Evolutionary conservation across 2,797 vertebrate genomes (phyloP), one percentile per base, ranked within the genome.

Genomic region (Chelidonichthys spinosus): DNA sequence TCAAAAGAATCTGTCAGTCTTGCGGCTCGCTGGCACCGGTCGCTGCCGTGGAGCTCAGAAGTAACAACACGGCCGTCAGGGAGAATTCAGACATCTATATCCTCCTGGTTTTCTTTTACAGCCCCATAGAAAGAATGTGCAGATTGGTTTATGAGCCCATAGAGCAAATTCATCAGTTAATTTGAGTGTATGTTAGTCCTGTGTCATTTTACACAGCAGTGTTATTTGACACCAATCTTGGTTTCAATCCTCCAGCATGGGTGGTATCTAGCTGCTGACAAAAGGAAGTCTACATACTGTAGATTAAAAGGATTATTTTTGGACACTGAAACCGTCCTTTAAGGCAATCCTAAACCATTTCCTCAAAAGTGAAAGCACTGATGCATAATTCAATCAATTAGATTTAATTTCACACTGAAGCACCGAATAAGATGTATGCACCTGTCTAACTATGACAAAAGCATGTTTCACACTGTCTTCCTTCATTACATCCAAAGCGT

Each of bases 1-100:
- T 74, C 54, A 79, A 78, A 85, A 68, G 56, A 73, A 81, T 74
- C 65, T 61, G 71, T 75, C 63, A 64, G 75, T 79, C 82, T 75
- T 42, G 67, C 67, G 78, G 79, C 37, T 74, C 9, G 10, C 61
- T 81, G 78, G 61, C 66, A 54, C 68, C 37, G 18, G 72, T 36
- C 32, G 3, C 56, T 74, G 72, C 70, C 63, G 52, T 5, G 0
- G 63, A 73, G 63, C 49, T 71, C 25, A 59, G 43, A 61, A 72
- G 60, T 62, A 58, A 71, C 71, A 10, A 8, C 40, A 40, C 13
- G 50, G 68, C 39, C 39, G 63, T 15, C 18, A 32, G 37, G 52
- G n/a, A 36, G 44, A 33, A 71, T 49, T 65, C 14, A 68, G 56
- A 82, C 74, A 69, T 50, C 35, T 72, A n/a, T 49, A 60, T 71